Percentiles rank a stretch among this genome's conserved stretches.
These are phyloP conservation scores for Octomys mimax DNA, from an alignment of 2,797 vertebrate genomes.

Conservation along the genomic window DNA sequence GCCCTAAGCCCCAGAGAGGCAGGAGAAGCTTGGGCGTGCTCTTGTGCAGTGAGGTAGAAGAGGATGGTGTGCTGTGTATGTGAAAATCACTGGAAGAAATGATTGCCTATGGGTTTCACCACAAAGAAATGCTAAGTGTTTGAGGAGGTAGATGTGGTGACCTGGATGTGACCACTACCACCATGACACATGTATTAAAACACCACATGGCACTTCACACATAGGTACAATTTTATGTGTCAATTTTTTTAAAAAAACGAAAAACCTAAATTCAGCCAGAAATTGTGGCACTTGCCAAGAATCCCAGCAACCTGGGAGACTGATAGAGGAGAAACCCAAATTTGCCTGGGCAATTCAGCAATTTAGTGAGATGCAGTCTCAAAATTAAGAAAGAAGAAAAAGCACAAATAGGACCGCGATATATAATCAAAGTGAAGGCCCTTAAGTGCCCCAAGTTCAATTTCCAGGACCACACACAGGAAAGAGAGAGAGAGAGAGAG, in stretches of 20 bases:
- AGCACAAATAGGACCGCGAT: neutral
- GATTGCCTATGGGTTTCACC: neutral
- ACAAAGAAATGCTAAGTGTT: too few species aligned
- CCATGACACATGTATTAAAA: neutral
- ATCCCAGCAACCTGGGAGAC: neutral
- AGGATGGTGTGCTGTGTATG: accelerated
- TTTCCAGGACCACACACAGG: neutral
- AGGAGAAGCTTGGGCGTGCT: neutral
- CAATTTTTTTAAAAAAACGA: neutral
- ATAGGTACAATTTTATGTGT: neutral
- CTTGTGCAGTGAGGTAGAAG: too few species aligned
- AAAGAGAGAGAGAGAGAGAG: neutral
- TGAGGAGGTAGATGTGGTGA: too few species aligned
- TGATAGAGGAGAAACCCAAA: neutral
- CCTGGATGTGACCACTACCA: neutral
- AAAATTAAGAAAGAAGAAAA: neutral
- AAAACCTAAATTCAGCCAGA: neutral
- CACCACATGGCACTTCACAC: neutral
- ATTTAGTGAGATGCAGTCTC: neutral
- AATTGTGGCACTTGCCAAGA: neutral
- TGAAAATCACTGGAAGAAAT: neutral
- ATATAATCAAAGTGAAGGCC: neutral
- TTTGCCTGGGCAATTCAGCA: neutral
- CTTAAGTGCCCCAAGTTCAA: neutral
- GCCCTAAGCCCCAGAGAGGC: neutral